These are phyloP conservation scores for Sphenodon punctatus DNA, from an alignment of 2,797 vertebrate species.

Conservation along the genomic window DNA sequence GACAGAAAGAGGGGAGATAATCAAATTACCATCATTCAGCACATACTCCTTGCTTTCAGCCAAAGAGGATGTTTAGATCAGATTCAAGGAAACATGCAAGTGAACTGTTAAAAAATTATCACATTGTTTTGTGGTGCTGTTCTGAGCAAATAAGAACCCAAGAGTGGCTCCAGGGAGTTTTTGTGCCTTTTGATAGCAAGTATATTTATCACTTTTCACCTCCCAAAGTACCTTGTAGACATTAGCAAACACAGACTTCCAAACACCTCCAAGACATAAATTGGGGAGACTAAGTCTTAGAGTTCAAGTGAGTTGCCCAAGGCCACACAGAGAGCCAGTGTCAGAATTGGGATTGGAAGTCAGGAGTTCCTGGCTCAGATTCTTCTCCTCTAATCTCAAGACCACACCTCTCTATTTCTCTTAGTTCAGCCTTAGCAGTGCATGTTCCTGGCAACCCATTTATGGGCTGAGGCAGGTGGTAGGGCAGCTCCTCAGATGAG, in stretches of 20 bases:
- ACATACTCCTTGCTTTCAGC: constrained; percentile 42
- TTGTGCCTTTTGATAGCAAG: constrained; percentile 36
- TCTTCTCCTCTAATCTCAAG: not conserved
- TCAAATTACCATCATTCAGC: constrained; percentile 66
- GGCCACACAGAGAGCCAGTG: not conserved
- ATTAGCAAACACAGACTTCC: constrained; percentile 24
- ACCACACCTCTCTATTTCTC: constrained; percentile 21
- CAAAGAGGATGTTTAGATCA: constrained; percentile 51
- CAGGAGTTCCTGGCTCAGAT: not conserved
- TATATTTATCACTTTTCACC: constrained; percentile 10
- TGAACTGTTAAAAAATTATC: constrained; percentile 45
- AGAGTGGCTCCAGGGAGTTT: constrained; percentile 42
- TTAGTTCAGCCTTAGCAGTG: constrained; percentile 47
- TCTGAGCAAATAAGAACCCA: constrained; percentile 43
- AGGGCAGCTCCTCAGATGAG: constrained; percentile 44
- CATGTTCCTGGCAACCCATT: constrained; percentile 51
- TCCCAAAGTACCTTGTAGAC: constrained; percentile 16
- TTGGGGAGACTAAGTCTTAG: not conserved
- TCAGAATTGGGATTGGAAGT: not conserved
- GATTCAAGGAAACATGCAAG: constrained; percentile 62
- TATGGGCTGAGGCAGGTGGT: constrained; percentile 56
- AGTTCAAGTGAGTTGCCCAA: not conserved
- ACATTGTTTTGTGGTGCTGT: constrained; percentile 22
- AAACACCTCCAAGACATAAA: not conserved
- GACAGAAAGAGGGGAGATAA: constrained; percentile 59